Evolutionary conservation across 2,888 invertebrate species (phyloP).

Genomic region (Heliconius ethilla): DNA sequence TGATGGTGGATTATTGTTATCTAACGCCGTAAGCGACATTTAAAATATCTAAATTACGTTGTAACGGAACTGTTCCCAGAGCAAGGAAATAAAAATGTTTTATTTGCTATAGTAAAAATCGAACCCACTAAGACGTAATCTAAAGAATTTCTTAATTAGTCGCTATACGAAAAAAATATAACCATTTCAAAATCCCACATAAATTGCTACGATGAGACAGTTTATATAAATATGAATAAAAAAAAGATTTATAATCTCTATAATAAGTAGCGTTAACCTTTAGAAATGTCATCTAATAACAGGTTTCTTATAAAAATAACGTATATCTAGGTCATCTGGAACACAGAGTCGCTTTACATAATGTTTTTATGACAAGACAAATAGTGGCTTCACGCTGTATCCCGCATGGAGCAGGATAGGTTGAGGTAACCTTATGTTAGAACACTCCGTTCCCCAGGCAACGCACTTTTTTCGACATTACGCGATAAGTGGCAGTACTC

Average conservation of each 20-base stretch:
- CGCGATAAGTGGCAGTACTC: too few relatives aligned
- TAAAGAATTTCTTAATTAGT: too few relatives aligned
- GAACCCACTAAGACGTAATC: too few relatives aligned
- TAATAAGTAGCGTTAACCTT: constrained; percentile 6
- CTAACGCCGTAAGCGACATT: not conserved
- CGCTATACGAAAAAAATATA: too few relatives aligned
- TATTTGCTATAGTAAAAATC: too few relatives aligned
- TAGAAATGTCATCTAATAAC: constrained; percentile 4
- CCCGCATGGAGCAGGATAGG: not conserved
- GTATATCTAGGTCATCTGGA: not conserved
- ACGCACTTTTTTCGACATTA: too few relatives aligned
- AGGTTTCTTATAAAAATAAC: constrained; percentile 4
- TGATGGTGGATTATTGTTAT: constrained; percentile 12
- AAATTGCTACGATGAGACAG: not conserved
- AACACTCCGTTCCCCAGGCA: not conserved
- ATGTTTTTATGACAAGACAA: not conserved
- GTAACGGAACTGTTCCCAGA: too few relatives aligned
- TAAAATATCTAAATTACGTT: too few relatives aligned
- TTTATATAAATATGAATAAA: not conserved
- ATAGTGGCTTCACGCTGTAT: not conserved
- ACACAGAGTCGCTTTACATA: not conserved
- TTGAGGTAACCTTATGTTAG: not conserved
- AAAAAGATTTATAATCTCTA: constrained; percentile 12
- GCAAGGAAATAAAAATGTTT: too few relatives aligned
- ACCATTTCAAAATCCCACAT: not conserved